A percentile compares a stretch with the other conserved stretches of the same genome.
These are phyloP conservation scores for Phlogophora meticulosa DNA, from an alignment of 2,888 invertebrate species.

Conservation along the genomic window DNA sequence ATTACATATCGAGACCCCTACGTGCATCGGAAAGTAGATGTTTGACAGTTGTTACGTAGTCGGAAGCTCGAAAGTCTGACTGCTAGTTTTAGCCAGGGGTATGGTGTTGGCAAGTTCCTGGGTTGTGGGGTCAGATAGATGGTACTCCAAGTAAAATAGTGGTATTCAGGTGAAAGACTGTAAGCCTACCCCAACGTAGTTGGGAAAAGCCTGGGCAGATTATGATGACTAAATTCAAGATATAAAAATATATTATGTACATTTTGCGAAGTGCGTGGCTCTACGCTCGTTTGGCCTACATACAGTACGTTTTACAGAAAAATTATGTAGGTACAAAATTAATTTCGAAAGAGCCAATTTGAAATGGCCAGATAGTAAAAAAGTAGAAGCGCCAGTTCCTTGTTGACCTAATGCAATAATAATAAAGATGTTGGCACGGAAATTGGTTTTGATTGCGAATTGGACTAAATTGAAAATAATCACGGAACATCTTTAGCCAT, in stretches of 20 bases:
- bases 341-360: constrained; percentile 15
- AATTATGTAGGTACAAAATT: constrained; percentile 12
- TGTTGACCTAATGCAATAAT: constrained; percentile 32
- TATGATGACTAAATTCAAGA: too few relatives aligned
- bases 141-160: too few relatives aligned
- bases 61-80: too few relatives aligned
- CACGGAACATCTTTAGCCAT: constrained; percentile 39
- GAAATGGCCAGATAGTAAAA: background rate
- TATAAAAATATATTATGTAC: background rate
- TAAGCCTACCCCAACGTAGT: too few relatives aligned
- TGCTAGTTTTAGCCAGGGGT: too few relatives aligned
- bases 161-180: too few relatives aligned
- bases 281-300: background rate
- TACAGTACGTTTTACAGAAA: background rate
- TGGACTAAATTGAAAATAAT: constrained; percentile 50
- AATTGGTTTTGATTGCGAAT: constrained; percentile 51
- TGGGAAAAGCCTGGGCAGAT: too few relatives aligned
- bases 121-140: too few relatives aligned
- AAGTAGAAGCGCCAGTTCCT: constrained; percentile 28
- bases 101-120: too few relatives aligned
- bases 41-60: too few relatives aligned
- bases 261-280: background rate
- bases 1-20: too few relatives aligned
- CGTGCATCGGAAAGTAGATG: too few relatives aligned
- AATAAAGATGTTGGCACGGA: constrained; percentile 44